phyloP scores from a whole-genome alignment of 1,140 invertebrate species.

The Heliconius hermathena region DNA sequence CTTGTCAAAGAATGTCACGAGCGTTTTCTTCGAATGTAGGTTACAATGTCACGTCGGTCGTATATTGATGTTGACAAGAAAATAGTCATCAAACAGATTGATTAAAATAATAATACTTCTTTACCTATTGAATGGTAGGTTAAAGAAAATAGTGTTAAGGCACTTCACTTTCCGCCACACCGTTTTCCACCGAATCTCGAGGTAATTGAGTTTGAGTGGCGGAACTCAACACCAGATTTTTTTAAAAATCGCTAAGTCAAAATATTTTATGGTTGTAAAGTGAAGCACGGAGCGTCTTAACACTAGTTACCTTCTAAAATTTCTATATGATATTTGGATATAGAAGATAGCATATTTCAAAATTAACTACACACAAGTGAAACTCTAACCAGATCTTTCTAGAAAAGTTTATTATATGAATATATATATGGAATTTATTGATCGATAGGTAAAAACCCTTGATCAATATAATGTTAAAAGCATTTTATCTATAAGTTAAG shows the following conservation, averaged over 20 bases:
- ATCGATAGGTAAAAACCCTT: background rate
- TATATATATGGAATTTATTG: background rate
- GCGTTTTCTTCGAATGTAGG: slow-evolving; percentile 34
- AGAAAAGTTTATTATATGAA: no score
- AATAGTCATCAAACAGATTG: background rate
- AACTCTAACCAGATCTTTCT: no score
- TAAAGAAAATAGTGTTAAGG: background rate
- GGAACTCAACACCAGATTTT: no score
- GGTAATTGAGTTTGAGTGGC: no score
- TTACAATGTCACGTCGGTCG: slow-evolving; percentile 29
- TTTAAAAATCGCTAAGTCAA: no score
- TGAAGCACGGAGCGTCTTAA: no score
- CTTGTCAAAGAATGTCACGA: slow-evolving; percentile 12
- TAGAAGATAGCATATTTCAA: no score
- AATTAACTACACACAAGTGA: no score
- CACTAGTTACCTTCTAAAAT: no score
- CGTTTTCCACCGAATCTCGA: no score
- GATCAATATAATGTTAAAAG: background rate
- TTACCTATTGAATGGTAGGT: background rate
- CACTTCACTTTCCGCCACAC: background rate
- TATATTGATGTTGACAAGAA: slow-evolving; percentile 12
- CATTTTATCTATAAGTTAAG: slow-evolving; percentile 2
- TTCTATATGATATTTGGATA: no score
- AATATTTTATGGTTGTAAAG: no score
- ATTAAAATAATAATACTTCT: background rate